These are phyloP conservation scores for Plecturocebus donacophilus DNA, from an alignment of 2,113 vertebrate genomes.

Conservation along the genomic window DNA sequence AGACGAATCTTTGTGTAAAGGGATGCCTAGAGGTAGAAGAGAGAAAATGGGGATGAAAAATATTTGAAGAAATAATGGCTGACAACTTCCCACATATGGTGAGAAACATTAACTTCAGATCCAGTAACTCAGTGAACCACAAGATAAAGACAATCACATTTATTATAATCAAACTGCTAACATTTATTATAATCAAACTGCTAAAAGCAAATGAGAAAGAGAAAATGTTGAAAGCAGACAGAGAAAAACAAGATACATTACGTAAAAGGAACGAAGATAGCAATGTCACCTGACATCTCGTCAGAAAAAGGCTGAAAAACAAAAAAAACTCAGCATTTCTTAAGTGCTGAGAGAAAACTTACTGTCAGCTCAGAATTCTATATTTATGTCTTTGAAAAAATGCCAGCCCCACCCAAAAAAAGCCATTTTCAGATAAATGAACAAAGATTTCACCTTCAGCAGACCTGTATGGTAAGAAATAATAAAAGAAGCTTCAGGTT, in stretches of 20 bases:
- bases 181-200: not conserved
- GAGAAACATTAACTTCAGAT: not conserved
- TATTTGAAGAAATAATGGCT: constrained; percentile 16
- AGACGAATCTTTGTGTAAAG: not conserved
- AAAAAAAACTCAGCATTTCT: not conserved
- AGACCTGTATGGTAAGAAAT: not conserved
- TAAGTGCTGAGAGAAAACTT: constrained; percentile 45
- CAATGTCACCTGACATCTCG: not conserved
- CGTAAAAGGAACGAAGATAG: not conserved
- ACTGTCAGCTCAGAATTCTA: not conserved
- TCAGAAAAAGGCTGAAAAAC: constrained; percentile 16
- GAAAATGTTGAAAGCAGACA: constrained; percentile 7
- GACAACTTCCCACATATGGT: not conserved
- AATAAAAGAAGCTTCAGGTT: not conserved
- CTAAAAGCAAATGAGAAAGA: constrained; percentile 24
- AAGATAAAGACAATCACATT: constrained; percentile 23
- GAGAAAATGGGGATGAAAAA: not conserved
- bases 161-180: constrained; percentile 9
- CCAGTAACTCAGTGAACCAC: not conserved
- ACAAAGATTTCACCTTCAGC: not conserved
- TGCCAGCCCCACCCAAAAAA: not conserved
- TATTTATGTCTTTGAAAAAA: constrained; percentile 18
- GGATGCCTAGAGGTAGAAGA: not conserved
- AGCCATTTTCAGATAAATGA: constrained; percentile 26
- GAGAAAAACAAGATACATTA: constrained; percentile 1